These are phyloP conservation scores for Campylomormyrus numenius DNA, from an alignment of 2,113 vertebrate species.

Conservation along the genomic window DNA sequence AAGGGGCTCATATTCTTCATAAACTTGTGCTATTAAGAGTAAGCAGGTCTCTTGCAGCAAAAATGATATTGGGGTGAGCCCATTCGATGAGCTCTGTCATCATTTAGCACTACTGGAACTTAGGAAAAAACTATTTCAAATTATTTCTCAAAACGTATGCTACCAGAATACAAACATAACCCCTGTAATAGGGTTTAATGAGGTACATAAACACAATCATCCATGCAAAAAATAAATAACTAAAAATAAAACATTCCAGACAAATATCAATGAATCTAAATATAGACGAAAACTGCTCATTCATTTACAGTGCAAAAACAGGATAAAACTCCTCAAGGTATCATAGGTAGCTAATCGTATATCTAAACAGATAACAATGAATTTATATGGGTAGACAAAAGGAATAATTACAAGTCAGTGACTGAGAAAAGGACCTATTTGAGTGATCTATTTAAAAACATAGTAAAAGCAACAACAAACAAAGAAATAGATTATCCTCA, in stretches of 20 bases:
- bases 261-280: neutral
- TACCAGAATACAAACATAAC: neutral
- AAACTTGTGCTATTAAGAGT: neutral
- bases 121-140: neutral
- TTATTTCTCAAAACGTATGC: neutral
- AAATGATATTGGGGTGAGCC: neutral
- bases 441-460: neutral
- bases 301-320: neutral
- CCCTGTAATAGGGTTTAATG: neutral
- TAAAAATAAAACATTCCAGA: constrained; percentile 1
- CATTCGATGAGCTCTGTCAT: neutral
- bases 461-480: neutral
- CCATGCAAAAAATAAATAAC: neutral
- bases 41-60: neutral
- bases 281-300: neutral
- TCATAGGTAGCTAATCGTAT: neutral
- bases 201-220: neutral
- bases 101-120: neutral
- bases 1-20: neutral
- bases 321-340: neutral
- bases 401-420: neutral
- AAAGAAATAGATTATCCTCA: neutral
- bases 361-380: neutral
- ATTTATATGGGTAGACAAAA: constrained; percentile 1
- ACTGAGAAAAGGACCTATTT: neutral